Base-by-base conservation (phyloP, 1,140 invertebrate genomes). In the Venustaconcha ellipsiformis region DNA sequence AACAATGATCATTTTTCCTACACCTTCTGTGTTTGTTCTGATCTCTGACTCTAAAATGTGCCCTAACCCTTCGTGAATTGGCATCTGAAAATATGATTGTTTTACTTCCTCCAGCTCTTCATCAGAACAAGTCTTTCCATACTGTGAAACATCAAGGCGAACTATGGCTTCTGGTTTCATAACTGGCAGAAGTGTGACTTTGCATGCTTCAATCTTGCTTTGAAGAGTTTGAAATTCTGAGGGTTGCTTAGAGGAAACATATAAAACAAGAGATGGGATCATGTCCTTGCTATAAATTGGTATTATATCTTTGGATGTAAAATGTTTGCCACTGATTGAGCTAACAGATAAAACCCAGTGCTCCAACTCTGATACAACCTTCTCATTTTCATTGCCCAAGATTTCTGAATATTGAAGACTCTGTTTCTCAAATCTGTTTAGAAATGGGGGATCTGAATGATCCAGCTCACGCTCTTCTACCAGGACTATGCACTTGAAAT, bases 361-460 rank as follows among this genome's bases (percentile, higher is more conserved):
- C 6, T 74, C 57, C 8, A 83, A n/a, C 56, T 74, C 67, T 20
- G 65, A 18, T 0, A 70, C 67, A 14, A 72, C 57, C 17, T 64
- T 59, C 18, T 57, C 70, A 70, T 83, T 64, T 15, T 57, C 20
- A 57, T 17, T 18, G 14, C 30, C 68, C 15, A 83, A 37, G 15
- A 83, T 67, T 66, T 82, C 71, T 14, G 55, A 18, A 70, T 76
- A 70, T 65, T 62, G n/a, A 60, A 78, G 57, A 56, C 74, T 30
- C n/a, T 84, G 83, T 67, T 84, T 84, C 76, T 84, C 83, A 74
- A 84, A 83, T n/a, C 83, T 65, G 59, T 84, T 84, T 56, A 84
- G 66, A 63, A 84, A 80, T 26, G 83, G 83, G 57, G 76, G 79
- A 65, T 82, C 80, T 37, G 65, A 70, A 11, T 72, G 48, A 20